Percentiles rank a stretch among this genome's conserved stretches.
Evolutionary conservation across 2,888 invertebrate species (phyloP).

Genomic region (Rhopalosiphum nymphaeae): DNA sequence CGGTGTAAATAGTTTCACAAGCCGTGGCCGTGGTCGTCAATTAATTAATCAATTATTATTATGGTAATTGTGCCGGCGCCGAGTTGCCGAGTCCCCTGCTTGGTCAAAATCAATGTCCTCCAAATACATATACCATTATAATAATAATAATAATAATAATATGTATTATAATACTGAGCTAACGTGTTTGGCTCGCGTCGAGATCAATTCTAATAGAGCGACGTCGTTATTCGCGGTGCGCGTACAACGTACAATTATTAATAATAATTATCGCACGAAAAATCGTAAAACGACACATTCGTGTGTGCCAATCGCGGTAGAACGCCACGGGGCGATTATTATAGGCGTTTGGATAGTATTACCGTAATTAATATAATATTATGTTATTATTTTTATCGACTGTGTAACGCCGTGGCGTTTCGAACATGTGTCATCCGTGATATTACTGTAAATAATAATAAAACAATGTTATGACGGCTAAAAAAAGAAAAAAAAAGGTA

Average conservation of each 20-base stretch:
- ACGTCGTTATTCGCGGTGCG: neutral
- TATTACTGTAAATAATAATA: neutral
- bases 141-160: constrained; percentile 1
- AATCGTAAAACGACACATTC: neutral
- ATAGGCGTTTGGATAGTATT: neutral
- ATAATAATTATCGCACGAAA: neutral
- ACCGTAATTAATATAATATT: neutral
- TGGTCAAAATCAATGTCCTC: constrained; percentile 61
- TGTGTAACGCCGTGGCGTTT: neutral
- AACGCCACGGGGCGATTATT: neutral
- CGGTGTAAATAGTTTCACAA: constrained; percentile 55
- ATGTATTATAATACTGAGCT: neutral
- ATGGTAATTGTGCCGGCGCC: constrained; percentile 57
- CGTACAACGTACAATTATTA: neutral
- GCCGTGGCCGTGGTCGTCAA: constrained; percentile 56
- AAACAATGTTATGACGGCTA: neutral
- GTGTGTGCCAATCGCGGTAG: neutral
- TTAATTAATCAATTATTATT: constrained; percentile 62
- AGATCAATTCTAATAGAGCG: neutral
- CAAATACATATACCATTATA: constrained; percentile 26
- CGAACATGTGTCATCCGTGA: neutral
- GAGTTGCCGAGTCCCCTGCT: constrained; percentile 41
- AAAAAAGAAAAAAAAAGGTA: neutral
- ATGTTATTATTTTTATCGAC: neutral
- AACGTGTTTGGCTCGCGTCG: neutral